Evolutionary conservation across 2,797 vertebrate species (phyloP).

Genomic region (Echeneis naucrates): DNA sequence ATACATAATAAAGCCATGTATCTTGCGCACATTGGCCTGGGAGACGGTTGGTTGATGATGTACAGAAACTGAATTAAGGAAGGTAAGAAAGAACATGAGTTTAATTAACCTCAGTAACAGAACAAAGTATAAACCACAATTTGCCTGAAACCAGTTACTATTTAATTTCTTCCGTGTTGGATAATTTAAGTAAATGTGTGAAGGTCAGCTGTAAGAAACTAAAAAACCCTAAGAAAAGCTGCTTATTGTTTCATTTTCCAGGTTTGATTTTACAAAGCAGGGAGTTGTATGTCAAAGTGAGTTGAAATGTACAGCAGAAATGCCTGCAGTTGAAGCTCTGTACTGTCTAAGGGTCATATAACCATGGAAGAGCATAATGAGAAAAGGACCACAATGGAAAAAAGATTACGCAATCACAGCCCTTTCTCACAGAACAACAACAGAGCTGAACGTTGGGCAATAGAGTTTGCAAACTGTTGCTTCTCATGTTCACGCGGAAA

Average conservation of each 20-base stretch:
- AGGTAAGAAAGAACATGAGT: too few species aligned
- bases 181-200: not conserved
- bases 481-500: slow-evolving; percentile 17
- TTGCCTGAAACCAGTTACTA: too few species aligned
- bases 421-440: slow-evolving; percentile 32
- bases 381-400: not conserved
- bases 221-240: too few species aligned
- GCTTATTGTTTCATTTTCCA: too few species aligned
- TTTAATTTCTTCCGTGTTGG: not conserved
- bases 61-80: too few species aligned
- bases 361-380: not conserved
- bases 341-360: not conserved
- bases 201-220: not conserved
- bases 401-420: slow-evolving; percentile 24
- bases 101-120: too few species aligned
- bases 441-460: slow-evolving; percentile 5
- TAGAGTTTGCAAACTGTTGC: slow-evolving; percentile 6
- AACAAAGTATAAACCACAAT: too few species aligned
- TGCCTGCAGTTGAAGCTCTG: too few species aligned
- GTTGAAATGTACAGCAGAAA: not conserved
- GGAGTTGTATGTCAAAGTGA: not conserved
- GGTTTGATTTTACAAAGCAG: not conserved
- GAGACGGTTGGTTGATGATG: too few species aligned
- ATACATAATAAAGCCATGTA: too few species aligned
- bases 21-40: too few species aligned